Conservation (phyloP, 2,797 vertebrate species). For the Allobates femoralis region DNA sequence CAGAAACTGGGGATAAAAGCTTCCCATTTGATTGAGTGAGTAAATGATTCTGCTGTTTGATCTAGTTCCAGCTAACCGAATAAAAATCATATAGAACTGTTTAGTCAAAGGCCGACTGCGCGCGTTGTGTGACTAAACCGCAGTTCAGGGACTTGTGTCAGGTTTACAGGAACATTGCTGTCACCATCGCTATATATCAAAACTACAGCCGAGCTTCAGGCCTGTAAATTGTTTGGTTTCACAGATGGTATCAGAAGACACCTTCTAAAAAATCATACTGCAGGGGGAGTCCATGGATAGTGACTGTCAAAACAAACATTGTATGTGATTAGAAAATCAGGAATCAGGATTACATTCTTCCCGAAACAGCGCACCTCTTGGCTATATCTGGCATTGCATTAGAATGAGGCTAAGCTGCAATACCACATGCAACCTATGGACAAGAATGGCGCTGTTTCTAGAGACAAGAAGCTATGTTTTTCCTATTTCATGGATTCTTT, state of each 20-base stretch:
- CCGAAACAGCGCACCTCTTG: neutral
- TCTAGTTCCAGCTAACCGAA: constrained; percentile 25
- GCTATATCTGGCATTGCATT: neutral
- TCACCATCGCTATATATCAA: constrained; percentile 24
- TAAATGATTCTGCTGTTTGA: constrained; percentile 46
- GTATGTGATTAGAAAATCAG: neutral
- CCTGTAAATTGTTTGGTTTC: neutral
- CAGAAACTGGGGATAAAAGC: constrained; percentile 57
- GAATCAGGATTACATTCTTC: neutral
- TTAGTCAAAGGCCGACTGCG: constrained; percentile 25
- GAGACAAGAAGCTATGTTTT: neutral
- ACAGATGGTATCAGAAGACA: neutral
- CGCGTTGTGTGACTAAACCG: constrained; percentile 37
- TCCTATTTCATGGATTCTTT: too few relatives aligned
- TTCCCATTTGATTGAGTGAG: constrained; percentile 20
- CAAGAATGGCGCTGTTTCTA: neutral
- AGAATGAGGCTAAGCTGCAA: too few relatives aligned
- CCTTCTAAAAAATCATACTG: neutral
- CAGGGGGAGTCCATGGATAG: neutral
- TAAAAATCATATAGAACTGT: constrained; percentile 36
- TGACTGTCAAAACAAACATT: neutral
- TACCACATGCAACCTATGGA: neutral
- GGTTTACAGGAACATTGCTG: constrained; percentile 20
- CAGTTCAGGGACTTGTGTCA: constrained; percentile 33
- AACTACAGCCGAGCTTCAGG: neutral